These are phyloP conservation scores for Cataglyphis rosenhaueri DNA, from an alignment of 2,888 invertebrate species.

Conservation along the genomic window DNA sequence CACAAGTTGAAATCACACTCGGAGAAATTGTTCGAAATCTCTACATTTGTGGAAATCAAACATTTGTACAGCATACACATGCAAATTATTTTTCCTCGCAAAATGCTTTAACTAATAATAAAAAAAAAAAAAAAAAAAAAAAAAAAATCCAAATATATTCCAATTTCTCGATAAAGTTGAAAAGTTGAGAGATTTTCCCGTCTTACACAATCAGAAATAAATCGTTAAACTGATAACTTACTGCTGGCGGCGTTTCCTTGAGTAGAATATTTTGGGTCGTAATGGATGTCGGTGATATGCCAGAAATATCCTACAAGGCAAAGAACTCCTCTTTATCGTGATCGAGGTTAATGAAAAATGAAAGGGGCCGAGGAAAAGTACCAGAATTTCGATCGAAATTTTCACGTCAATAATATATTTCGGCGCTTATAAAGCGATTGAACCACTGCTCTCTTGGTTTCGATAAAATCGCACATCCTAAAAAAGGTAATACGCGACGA, in stretches of 20 bases:
- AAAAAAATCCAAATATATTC: not conserved
- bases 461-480: not conserved
- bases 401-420: not conserved
- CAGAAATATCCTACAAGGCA: constrained; percentile 95
- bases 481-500: constrained; percentile 7
- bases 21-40: not conserved
- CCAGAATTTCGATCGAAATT: not conserved
- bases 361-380: constrained; percentile 5
- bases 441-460: not conserved
- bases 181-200: not conserved
- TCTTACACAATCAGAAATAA: not conserved
- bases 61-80: not conserved
- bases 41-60: not conserved
- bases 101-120: not conserved
- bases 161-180: not conserved
- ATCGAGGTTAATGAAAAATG: constrained; percentile 52
- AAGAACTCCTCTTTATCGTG: constrained; percentile 60
- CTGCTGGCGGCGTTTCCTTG: constrained; percentile 92
- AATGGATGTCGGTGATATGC: constrained; percentile 98
- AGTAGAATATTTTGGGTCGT: constrained; percentile 93
- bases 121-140: not conserved
- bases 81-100: not conserved
- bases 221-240: constrained; percentile 82
- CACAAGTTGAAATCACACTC: not conserved
- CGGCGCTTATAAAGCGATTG: not conserved